Conservation (phyloP, 2,113 vertebrate species). For the Oenanthe oenanthe region DNA sequence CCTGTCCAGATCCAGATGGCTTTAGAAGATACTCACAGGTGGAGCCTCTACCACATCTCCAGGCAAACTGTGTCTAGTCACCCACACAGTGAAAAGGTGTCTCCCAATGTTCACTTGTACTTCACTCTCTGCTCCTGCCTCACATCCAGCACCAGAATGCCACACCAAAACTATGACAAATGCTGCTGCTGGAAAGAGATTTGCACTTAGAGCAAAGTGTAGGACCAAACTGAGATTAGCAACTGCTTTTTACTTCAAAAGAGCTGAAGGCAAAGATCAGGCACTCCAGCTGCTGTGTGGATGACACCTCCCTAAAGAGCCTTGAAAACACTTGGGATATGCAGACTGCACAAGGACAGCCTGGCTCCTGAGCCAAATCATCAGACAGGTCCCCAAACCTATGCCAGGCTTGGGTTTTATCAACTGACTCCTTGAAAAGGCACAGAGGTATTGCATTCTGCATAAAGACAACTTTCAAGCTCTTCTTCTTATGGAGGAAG, state of each 20-base stretch:
- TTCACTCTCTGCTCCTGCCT: background rate
- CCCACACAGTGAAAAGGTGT: background rate
- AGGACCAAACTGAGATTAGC: background rate
- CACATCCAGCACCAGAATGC: background rate
- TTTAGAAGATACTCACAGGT: background rate
- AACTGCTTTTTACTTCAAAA: background rate
- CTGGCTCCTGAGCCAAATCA: accelerated
- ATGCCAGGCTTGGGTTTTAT: background rate
- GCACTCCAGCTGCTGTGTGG: background rate
- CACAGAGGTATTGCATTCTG: background rate
- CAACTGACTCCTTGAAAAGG: background rate
- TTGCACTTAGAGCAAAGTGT: background rate
- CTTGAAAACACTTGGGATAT: background rate
- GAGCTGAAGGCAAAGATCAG: background rate
- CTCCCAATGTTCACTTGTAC: background rate
- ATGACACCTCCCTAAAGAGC: background rate
- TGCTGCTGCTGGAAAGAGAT: background rate
- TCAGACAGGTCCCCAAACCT: background rate
- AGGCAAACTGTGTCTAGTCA: background rate
- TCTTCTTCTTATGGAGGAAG: background rate
- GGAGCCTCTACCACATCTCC: background rate
- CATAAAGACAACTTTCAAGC: background rate
- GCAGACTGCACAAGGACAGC: background rate
- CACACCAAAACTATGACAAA: background rate
- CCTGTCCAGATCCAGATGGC: background rate